phyloP scores from a whole-genome alignment of 2,888 invertebrate genomes.

The Himalopsyche kuldschensis region DNA sequence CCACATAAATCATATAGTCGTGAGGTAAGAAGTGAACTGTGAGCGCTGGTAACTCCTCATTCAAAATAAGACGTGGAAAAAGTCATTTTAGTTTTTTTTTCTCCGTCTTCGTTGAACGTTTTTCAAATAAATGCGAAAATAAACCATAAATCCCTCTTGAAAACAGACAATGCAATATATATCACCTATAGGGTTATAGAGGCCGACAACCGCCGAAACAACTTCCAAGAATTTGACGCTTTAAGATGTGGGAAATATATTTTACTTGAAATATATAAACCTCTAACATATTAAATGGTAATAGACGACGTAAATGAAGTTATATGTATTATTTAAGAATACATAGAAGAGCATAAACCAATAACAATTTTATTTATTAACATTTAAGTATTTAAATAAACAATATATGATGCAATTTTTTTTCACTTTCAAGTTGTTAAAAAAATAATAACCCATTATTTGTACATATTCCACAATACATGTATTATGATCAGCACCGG shows the following conservation, averaged over 20 bases:
- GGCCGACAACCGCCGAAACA: conserved; percentile 24
- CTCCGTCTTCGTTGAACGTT: conserved; percentile 10
- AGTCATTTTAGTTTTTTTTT: neutral
- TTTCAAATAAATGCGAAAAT: conserved; percentile 32
- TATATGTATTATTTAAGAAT: no score
- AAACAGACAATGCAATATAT: conserved; percentile 35
- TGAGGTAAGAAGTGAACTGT: neutral
- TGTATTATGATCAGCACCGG: no score
- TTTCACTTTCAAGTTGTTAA: no score
- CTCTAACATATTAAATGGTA: no score
- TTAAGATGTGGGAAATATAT: neutral
- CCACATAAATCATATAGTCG: neutral
- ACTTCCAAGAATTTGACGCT: conserved; percentile 20
- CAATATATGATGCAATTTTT: no score
- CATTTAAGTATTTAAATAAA: no score
- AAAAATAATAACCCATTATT: no score
- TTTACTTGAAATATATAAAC: neutral
- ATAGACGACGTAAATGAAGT: no score
- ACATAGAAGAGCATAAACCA: no score
- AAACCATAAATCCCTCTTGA: conserved; percentile 36
- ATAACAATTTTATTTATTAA: no score
- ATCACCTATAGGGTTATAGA: conserved; percentile 25
- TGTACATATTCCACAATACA: no score
- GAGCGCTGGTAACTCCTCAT: neutral
- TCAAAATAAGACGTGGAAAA: neutral